Evolutionary conservation across 2,113 vertebrate species (phyloP).

Genomic region (Odontesthes bonariensis): DNA sequence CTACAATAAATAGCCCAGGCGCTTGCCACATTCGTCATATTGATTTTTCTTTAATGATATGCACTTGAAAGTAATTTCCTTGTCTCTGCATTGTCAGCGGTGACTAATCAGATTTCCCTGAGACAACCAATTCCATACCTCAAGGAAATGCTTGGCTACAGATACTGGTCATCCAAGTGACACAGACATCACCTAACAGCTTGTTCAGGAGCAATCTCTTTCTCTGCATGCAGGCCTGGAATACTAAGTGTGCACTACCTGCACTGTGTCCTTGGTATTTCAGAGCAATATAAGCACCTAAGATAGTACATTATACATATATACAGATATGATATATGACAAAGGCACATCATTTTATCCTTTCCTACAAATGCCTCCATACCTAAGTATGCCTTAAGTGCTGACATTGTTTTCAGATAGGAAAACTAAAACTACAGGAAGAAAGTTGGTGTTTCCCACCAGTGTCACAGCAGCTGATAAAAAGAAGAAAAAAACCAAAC

Average conservation of each 20-base stretch:
- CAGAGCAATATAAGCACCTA: constrained; percentile 2
- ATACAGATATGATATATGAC: constrained; percentile 2
- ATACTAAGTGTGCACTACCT: constrained; percentile 68
- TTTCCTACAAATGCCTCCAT: not conserved
- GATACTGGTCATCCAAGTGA: constrained; percentile 79
- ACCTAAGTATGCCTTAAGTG: not conserved
- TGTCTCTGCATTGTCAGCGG: constrained; percentile 83
- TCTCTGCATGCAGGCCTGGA: constrained; percentile 53
- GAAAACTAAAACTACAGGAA: not conserved
- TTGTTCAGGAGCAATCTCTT: constrained; percentile 73
- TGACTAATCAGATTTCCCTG: constrained; percentile 87
- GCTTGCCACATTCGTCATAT: constrained; percentile 85
- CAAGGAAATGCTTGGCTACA: constrained; percentile 83
- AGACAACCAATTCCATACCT: constrained; percentile 83
- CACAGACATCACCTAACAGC: constrained; percentile 72
- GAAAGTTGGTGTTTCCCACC: constrained; percentile 15
- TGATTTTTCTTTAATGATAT: constrained; percentile 91
- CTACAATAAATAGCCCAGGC: constrained; percentile 83
- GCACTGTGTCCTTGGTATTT: constrained; percentile 52
- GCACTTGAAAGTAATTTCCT: constrained; percentile 91
- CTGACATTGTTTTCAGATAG: not conserved
- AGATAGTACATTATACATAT: not conserved
- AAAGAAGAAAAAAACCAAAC: constrained; percentile 1
- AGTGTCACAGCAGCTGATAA: constrained; percentile 1
- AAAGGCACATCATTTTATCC: not conserved